Conservation (phyloP, 2,797 vertebrate species). For the Smutsia gigantea region DNA sequence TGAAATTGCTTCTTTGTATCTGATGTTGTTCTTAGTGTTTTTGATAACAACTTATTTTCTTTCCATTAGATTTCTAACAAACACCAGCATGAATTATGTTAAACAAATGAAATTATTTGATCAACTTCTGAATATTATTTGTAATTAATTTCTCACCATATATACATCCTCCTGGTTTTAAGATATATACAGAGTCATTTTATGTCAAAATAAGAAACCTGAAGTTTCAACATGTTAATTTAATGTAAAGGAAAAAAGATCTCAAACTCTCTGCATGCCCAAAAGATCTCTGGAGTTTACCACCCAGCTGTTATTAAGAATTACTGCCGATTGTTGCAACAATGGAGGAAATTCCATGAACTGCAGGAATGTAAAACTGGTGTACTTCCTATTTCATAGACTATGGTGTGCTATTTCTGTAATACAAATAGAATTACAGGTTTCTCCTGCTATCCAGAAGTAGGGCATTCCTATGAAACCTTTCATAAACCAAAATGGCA, state of each 20-base stretch:
- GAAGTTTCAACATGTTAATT: not conserved
- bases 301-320: not conserved
- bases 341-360: not conserved
- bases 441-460: not conserved
- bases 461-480: not conserved
- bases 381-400: not conserved
- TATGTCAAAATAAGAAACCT: not conserved
- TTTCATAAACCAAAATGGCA: not conserved
- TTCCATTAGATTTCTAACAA: conserved; percentile 9
- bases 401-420: not conserved
- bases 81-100: not conserved
- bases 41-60: not conserved
- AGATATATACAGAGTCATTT: not conserved
- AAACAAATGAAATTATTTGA: conserved; percentile 19
- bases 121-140: conserved; percentile 15
- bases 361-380: not conserved
- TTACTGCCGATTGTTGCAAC: not conserved
- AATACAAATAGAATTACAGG: not conserved
- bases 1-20: not conserved
- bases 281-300: not conserved
- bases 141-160: not conserved
- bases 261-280: not conserved
- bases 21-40: not conserved
- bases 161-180: not conserved
- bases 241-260: not conserved